These are phyloP conservation scores for Eilema caniola DNA, from an alignment of 2,888 invertebrate species.

Conservation along the genomic window DNA sequence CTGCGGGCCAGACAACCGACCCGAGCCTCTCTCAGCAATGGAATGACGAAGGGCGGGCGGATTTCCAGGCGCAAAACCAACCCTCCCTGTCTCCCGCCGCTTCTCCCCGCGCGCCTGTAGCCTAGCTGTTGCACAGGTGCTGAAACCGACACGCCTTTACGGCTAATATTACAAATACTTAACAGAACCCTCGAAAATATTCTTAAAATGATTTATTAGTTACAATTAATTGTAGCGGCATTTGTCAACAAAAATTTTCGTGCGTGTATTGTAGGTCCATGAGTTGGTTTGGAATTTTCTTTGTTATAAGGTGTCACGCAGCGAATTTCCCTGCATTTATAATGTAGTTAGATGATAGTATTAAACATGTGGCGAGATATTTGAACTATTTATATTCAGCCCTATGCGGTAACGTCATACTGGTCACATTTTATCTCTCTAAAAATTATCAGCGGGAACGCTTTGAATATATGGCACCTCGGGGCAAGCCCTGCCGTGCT, in stretches of 20 bases:
- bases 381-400: not conserved
- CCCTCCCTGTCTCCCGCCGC: conserved; percentile 30
- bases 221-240: not conserved
- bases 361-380: not conserved
- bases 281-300: not conserved
- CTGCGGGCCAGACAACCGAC: conserved; percentile 22
- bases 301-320: not conserved
- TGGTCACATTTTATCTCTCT: not conserved
- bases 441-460: not conserved
- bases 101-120: conserved; percentile 34
- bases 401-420: too few relatives aligned
- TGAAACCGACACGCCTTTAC: conserved; percentile 35
- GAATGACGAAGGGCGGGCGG: conserved; percentile 65
- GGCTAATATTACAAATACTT: conserved; percentile 12
- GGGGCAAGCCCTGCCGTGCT: not conserved
- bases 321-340: too few relatives aligned
- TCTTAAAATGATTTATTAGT: not conserved
- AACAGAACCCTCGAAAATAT: not conserved
- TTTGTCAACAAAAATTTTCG: not conserved
- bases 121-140: conserved; percentile 38
- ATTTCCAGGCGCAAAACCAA: conserved; percentile 43
- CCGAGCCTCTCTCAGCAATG: conserved; percentile 44
- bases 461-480: not conserved
- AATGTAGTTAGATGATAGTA: not conserved
- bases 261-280: not conserved